Evolutionary conservation across 2,113 vertebrate species (phyloP).

Genomic region (Xerus inauris): DNA sequence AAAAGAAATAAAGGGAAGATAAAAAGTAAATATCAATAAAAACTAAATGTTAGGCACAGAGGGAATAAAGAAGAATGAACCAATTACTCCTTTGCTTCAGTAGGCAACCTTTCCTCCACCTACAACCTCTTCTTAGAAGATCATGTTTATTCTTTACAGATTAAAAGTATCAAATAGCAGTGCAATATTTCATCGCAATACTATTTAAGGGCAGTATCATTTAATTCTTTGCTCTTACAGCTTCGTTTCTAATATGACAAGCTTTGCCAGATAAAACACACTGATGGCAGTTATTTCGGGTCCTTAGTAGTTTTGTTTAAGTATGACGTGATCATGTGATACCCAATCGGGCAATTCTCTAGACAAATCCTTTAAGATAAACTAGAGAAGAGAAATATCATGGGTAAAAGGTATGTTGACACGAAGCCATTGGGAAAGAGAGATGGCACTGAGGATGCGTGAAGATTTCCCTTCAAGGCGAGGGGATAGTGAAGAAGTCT

Average conservation of each 20-base stretch:
- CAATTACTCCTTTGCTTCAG: neutral
- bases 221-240: neutral
- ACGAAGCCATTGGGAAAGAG: neutral
- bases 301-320: slow-evolving; percentile 1
- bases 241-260: neutral
- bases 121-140: neutral
- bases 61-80: neutral
- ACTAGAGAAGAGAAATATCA: neutral
- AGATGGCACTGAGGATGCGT: neutral
- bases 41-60: neutral
- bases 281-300: neutral
- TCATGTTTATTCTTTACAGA: neutral
- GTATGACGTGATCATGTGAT: neutral
- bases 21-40: neutral
- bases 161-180: neutral
- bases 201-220: neutral
- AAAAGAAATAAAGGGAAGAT: neutral
- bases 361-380: neutral
- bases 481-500: neutral
- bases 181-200: neutral
- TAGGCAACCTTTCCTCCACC: neutral
- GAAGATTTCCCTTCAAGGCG: neutral
- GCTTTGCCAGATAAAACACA: neutral
- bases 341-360: neutral
- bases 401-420: neutral